These are phyloP conservation scores for Botia almorhae DNA, from an alignment of 2,797 vertebrate species.

Conservation along the genomic window DNA sequence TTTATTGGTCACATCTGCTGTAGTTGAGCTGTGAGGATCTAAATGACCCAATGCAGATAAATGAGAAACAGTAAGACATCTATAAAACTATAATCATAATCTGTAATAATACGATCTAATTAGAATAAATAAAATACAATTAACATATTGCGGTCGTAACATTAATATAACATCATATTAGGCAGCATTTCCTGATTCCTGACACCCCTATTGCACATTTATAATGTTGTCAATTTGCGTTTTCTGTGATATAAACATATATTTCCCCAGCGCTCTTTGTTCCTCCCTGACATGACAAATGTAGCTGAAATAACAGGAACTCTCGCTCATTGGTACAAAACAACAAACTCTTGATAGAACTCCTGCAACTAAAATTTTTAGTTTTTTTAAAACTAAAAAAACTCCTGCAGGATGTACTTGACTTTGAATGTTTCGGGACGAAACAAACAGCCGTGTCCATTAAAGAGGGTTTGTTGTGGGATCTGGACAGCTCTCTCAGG, in stretches of 20 bases:
- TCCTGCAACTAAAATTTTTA: conserved; percentile 23
- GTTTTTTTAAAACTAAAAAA: too few species aligned
- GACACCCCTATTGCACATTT: neutral
- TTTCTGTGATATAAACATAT: neutral
- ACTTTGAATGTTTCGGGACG: conserved; percentile 31
- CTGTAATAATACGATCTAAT: too few species aligned
- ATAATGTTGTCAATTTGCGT: neutral
- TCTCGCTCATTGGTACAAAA: conserved; percentile 24
- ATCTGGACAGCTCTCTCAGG: conserved; percentile 28
- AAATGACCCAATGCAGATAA: neutral
- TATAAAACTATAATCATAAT: too few species aligned
- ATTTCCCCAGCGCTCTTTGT: neutral
- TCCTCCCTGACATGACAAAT: conserved; percentile 20
- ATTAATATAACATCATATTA: too few species aligned
- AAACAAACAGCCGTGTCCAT: conserved; percentile 22
- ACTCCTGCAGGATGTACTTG: conserved; percentile 34
- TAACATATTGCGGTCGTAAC: neutral
- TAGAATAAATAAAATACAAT: too few species aligned
- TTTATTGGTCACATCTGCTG: neutral
- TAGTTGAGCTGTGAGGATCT: neutral
- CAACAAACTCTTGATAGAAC: conserved; percentile 11
- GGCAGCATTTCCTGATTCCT: neutral
- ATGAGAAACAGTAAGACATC: neutral
- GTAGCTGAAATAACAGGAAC: conserved; percentile 34
- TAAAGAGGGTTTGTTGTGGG: conserved; percentile 18